Evolutionary conservation across 1,140 invertebrate species (phyloP).

Genomic region (Nephotettix cincticeps): DNA sequence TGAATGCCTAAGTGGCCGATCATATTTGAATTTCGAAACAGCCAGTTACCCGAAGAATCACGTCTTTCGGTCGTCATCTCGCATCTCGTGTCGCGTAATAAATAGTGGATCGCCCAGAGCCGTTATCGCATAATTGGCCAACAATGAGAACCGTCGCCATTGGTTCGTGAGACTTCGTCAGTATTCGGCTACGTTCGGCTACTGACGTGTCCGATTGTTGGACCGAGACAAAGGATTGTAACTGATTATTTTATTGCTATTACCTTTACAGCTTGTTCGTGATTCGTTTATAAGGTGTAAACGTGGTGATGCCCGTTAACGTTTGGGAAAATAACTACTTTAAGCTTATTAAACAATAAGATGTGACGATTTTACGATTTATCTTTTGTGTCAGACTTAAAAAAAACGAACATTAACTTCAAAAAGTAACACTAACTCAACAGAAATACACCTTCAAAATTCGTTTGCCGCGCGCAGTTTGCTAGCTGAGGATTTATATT

Average conservation of each 20-base stretch:
- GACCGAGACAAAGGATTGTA: background rate
- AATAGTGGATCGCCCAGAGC: background rate
- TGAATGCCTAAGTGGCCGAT: slow-evolving; percentile 1
- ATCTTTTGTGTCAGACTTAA: too few relatives aligned
- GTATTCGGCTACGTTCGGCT: background rate
- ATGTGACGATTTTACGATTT: too few relatives aligned
- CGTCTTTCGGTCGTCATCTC: background rate
- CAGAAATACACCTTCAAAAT: too few relatives aligned
- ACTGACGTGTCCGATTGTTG: too few relatives aligned
- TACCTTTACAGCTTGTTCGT: background rate
- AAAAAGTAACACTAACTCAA: too few relatives aligned
- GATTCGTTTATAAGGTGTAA: too few relatives aligned
- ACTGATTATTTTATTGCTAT: background rate
- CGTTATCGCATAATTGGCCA: background rate
- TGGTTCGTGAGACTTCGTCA: background rate
- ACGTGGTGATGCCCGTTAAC: too few relatives aligned
- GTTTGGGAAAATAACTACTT: too few relatives aligned
- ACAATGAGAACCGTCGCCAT: background rate
- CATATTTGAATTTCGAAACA: slow-evolving; percentile 20
- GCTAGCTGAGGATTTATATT: too few relatives aligned
- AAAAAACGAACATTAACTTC: too few relatives aligned
- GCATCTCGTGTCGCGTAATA: slow-evolving; percentile 4
- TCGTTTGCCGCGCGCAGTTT: too few relatives aligned
- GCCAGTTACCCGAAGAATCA: slow-evolving; percentile 7
- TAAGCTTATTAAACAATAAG: too few relatives aligned